Evolutionary conservation across 2,888 invertebrate genomes (phyloP), one percentile per base, ranked within the genome.

Genomic region (Noctua pronuba): DNA sequence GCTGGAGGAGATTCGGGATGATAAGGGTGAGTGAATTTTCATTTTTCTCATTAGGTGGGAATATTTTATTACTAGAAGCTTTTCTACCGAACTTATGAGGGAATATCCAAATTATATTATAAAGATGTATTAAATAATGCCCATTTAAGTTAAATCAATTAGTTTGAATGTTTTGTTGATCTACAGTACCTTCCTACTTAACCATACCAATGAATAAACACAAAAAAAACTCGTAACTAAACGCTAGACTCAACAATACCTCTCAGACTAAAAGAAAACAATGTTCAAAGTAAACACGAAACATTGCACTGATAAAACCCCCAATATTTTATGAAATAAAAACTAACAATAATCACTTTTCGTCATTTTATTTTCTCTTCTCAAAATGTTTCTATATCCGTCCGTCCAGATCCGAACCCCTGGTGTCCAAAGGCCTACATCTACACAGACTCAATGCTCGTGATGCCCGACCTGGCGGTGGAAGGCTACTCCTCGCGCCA

Each of bases 381-480:
- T 62, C 21, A 35, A 62, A 65, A 52, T n/a, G 21, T 55, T 31
- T 49, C 18, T n/a, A n/a, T 52, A 21, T 18, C 1, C 77, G 79
- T 70, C 13, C 58, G 80, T 86, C 6, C 88, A 95, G 95, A 90
- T 79, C 79, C 90, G 0, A 84, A 91, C 16, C 91, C 94, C 0
- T 96, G 94, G 94, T 92, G 92, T 64, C 88, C 92, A 0, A 92
- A 89, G 69, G 92, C 94, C 0, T 93, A 92, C 77, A 74, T 95
- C 3, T 92, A 90, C 87, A 94, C 91, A 10, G 94, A 95, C 44
- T 88, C 86, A 0, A 77, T 94, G 1, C 77, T 96, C 10, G 95
- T 95, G 64, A 94, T 96, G 94, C 95, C 94, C 0, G 96, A 96
- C 84, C 77, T 96, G 28, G 80, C 91, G 0, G 70, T 82, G 3